Base-by-base conservation (phyloP, 1,140 invertebrate species). In the Drosophila ogumai region DNA sequence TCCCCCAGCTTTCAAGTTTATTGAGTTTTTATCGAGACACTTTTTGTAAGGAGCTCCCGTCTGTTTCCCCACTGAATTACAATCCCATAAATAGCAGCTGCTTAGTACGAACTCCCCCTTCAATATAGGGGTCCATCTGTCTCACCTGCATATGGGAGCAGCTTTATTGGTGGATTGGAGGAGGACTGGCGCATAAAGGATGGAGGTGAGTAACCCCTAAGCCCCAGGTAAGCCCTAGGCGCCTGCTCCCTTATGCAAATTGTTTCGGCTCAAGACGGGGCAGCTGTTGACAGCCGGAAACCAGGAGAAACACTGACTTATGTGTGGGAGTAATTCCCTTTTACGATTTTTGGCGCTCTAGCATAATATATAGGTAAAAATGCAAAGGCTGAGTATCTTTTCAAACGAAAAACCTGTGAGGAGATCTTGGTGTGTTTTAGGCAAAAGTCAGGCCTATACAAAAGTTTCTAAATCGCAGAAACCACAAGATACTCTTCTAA, bases 301-400 rank as follows among this genome's bases (percentile, higher is more conserved):
- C 47, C 36, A 0, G 49, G n/a, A 58, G 56, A 32, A 59, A 61
- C 47, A 63, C 60, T 81, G 73, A 78, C 78, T 78, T 68, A 71
- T 59, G 41, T 59, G 41, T 38, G 64, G 50, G 10, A 49, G 52
- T 60, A 76, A 71, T 82, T 86, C 59, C 84, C 72, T 81, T 86
- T 86, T 67, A 77, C 54, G 76, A 54, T 52, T 58, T 61, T 58
- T 47, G 17, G 52, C 41, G 32, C 47, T 75, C 17, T 58, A 25
- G 75, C 60, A 68, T 49, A 54, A 36, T 22, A 22, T 36, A 54
- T 54, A 32, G 43, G n/a, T 38, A 58, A 75, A 57, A 79, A 56
- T 56, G 67, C 15, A 56, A 52, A 32, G n/a, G 5, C 47, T 10
- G 5, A 1, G 12, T 50, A 31, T 17, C 47, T 12, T 49, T n/a